These are phyloP conservation scores for Leptodactylus fuscus DNA, from an alignment of 2,113 vertebrate species.

Conservation along the genomic window DNA sequence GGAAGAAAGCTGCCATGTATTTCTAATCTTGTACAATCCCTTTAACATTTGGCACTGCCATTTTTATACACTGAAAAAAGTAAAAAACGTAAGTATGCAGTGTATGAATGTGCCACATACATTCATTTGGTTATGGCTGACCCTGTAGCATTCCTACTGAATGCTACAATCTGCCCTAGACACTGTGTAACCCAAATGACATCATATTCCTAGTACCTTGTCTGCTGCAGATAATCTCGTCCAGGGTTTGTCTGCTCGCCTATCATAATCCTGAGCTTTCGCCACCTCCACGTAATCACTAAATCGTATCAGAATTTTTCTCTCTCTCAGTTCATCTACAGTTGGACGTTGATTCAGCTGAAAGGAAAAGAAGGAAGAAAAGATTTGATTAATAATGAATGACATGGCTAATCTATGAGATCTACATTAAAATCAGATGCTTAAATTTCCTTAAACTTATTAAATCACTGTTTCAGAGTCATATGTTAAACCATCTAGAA, in stretches of 20 bases:
- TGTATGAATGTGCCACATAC: too few species aligned
- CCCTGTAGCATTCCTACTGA: too few species aligned
- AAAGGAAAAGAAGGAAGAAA: slow-evolving; percentile 35
- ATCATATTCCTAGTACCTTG: slow-evolving; percentile 77
- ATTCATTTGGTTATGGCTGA: too few species aligned
- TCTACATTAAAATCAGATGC: neutral
- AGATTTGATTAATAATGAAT: neutral
- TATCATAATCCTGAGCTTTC: slow-evolving; percentile 98
- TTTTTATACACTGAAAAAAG: too few species aligned
- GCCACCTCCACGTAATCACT: slow-evolving; percentile 98
- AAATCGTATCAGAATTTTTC: slow-evolving; percentile 97
- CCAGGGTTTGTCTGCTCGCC: slow-evolving; percentile 96
- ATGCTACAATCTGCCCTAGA: too few species aligned
- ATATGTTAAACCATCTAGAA: too few species aligned
- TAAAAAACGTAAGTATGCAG: too few species aligned
- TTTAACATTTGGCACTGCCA: too few species aligned
- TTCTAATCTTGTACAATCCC: too few species aligned
- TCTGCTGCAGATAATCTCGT: slow-evolving; percentile 94
- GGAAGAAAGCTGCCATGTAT: too few species aligned
- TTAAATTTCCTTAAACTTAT: too few species aligned
- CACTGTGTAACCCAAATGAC: neutral
- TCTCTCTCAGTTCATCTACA: slow-evolving; percentile 93
- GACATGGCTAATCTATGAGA: neutral
- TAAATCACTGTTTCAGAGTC: neutral
- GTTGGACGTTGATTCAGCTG: slow-evolving; percentile 97